These are phyloP conservation scores for Anodontia alba DNA, from an alignment of 2,888 invertebrate species.

Conservation along the genomic window DNA sequence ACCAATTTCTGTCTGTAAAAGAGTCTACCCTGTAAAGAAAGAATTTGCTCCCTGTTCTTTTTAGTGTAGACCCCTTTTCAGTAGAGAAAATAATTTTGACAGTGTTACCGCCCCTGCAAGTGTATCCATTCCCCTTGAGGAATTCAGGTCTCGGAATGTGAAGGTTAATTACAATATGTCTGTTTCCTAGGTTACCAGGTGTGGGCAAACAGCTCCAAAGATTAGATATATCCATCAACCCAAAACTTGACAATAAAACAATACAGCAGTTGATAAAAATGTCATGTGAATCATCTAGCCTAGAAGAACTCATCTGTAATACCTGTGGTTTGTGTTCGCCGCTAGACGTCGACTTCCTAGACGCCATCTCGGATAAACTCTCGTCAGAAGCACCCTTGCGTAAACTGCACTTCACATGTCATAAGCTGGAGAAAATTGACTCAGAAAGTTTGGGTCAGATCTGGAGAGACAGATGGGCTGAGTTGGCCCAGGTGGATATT, in stretches of 20 bases:
- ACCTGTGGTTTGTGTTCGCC: constrained; percentile 74
- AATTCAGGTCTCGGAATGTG: too few relatives aligned
- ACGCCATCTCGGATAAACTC: constrained; percentile 71
- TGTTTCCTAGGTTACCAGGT: constrained; percentile 68
- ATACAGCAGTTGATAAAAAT: constrained; percentile 65
- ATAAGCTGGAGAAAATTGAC: constrained; percentile 66
- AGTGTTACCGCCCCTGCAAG: too few relatives aligned
- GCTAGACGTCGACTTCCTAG: constrained; percentile 70
- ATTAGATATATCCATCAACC: constrained; percentile 71
- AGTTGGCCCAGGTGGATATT: constrained; percentile 44
- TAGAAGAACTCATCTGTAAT: constrained; percentile 66
- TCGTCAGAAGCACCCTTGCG: constrained; percentile 46
- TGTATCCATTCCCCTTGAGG: too few relatives aligned
- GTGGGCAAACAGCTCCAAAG: constrained; percentile 63
- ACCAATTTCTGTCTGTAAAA: too few relatives aligned
- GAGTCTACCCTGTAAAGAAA: too few relatives aligned
- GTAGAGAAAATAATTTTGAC: too few relatives aligned
- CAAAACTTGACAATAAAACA: constrained; percentile 63
- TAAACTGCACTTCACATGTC: constrained; percentile 65
- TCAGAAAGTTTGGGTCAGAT: constrained; percentile 66
- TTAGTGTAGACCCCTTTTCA: too few relatives aligned
- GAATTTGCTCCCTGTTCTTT: too few relatives aligned
- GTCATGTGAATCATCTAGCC: constrained; percentile 46
- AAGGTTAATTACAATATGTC: too few relatives aligned
- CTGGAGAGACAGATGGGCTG: constrained; percentile 72